Evolutionary conservation across 2,888 invertebrate genomes (phyloP).

Genomic region (Coenonympha arcania): DNA sequence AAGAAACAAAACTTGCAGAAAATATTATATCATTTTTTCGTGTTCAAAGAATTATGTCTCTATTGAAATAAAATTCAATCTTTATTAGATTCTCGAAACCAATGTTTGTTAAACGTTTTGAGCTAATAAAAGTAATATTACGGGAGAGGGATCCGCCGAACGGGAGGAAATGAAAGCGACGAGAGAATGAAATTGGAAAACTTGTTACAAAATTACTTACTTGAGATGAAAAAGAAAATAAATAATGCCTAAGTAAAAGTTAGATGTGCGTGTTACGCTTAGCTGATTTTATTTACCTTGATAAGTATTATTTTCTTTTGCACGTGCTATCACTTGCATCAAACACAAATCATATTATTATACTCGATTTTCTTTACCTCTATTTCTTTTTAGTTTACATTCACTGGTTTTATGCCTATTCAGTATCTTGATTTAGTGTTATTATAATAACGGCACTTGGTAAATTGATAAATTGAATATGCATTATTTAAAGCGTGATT

Average conservation of each 20-base stretch:
- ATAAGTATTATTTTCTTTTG: conserved; percentile 10
- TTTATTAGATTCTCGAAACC: conserved; percentile 61
- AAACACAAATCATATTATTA: conserved; percentile 1
- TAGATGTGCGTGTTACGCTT: conserved; percentile 43
- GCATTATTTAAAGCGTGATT: background rate
- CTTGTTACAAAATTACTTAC: conserved; percentile 69
- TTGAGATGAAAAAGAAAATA: conserved; percentile 65
- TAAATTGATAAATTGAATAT: conserved; percentile 1
- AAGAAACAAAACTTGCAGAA: background rate
- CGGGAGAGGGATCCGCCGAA: conserved; percentile 47
- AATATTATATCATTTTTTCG: background rate
- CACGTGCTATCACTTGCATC: background rate
- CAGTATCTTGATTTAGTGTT: background rate
- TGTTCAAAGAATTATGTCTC: conserved; percentile 33
- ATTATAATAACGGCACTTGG: background rate
- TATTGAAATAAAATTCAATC: conserved; percentile 53
- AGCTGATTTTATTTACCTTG: conserved; percentile 31
- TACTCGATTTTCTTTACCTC: background rate
- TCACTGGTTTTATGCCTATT: background rate
- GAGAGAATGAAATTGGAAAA: conserved; percentile 74
- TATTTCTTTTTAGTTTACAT: background rate
- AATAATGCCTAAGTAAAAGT: conserved; percentile 58
- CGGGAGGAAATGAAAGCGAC: conserved; percentile 68
- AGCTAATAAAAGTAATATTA: conserved; percentile 72
- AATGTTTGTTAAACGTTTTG: conserved; percentile 71